These are phyloP conservation scores for Leuciscus waleckii DNA, from an alignment of 2,797 vertebrate genomes.

Conservation along the genomic window DNA sequence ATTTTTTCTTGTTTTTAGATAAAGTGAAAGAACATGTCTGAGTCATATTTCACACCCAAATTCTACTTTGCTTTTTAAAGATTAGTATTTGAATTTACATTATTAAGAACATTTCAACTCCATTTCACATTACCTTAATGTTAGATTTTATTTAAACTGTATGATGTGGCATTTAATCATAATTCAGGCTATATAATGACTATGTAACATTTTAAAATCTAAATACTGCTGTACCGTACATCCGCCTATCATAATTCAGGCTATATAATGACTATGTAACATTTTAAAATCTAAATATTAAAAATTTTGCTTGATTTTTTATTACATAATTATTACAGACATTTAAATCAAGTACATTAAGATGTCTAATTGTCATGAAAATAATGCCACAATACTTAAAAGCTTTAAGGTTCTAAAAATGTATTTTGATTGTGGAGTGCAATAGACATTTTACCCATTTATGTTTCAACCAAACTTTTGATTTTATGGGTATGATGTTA, in stretches of 20 bases:
- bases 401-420: background rate
- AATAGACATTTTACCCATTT: background rate
- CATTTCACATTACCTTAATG: background rate
- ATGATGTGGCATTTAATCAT: background rate
- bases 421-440: background rate
- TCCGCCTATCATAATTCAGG: background rate
- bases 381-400: background rate
- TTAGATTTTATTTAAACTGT: background rate
- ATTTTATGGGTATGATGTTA: conserved; percentile 62
- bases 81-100: background rate
- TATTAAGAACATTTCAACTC: background rate
- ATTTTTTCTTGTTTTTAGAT: background rate
- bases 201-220: background rate
- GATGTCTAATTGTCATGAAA: background rate
- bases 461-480: conserved; percentile 12
- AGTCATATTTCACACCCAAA: background rate
- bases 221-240: too few species aligned
- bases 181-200: background rate
- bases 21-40: background rate
- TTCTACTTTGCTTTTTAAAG: background rate
- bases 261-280: background rate
- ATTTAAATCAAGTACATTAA: background rate
- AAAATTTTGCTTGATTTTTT: too few species aligned
- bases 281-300: background rate
- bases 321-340: background rate